Conservation (phyloP, 2,888 invertebrate genomes). For the Schrankia costaestrigalis region DNA sequence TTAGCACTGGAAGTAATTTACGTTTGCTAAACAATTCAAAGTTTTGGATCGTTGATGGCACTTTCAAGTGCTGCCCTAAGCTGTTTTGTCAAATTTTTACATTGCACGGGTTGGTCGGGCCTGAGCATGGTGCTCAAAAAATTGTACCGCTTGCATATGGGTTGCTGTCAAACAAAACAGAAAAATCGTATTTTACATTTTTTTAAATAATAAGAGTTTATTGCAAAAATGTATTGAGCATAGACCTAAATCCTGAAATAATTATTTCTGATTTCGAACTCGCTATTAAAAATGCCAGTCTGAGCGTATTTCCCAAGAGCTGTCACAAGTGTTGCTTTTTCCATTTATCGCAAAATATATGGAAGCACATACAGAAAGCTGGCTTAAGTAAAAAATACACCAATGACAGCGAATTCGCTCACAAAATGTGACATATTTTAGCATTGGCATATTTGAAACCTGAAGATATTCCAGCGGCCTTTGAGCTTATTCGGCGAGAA, state of each 20-base stretch:
- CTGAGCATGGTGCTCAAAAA: not conserved
- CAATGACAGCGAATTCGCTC: constrained; percentile 5
- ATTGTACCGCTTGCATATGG: constrained; percentile 6
- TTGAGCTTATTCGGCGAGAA: constrained; percentile 5
- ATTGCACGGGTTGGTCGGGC: too few species aligned
- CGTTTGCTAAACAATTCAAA: not conserved
- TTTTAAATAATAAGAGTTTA: constrained; percentile 3
- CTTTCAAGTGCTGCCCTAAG: constrained; percentile 5
- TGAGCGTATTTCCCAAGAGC: constrained; percentile 1
- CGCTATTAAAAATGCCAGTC: constrained; percentile 3
- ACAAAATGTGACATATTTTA: constrained; percentile 5
- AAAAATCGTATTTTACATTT: constrained; percentile 3
- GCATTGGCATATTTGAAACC: constrained; percentile 7
- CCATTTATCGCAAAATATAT: constrained; percentile 5
- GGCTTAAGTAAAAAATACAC: constrained; percentile 2
- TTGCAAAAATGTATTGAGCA: constrained; percentile 1
- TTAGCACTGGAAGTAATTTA: constrained; percentile 4
- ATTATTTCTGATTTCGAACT: constrained; percentile 6
- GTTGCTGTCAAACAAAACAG: constrained; percentile 5
- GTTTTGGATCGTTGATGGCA: constrained; percentile 8
- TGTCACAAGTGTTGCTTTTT: constrained; percentile 5
- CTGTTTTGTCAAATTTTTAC: constrained; percentile 2
- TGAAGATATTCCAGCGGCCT: constrained; percentile 4
- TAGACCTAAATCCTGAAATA: constrained; percentile 1
- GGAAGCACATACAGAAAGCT: constrained; percentile 5